phyloP scores from a whole-genome alignment of 2,113 vertebrate genomes.

The Saguinus imperator region DNA sequence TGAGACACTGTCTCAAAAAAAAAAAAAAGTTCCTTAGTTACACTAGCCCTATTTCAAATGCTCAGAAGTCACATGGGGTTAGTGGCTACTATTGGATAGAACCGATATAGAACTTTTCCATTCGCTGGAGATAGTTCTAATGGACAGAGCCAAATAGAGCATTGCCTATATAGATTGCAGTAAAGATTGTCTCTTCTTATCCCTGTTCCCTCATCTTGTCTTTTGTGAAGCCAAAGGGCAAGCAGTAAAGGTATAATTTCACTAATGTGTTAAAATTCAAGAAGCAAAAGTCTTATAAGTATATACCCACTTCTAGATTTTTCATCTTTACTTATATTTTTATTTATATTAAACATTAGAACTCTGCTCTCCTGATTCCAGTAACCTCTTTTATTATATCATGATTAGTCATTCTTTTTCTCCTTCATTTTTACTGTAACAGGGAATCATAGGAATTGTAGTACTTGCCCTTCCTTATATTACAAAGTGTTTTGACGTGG shows the following conservation, averaged over 20 bases:
- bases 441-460: background rate
- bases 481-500: background rate
- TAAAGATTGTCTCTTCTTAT: background rate
- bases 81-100: background rate
- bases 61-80: background rate
- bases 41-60: background rate
- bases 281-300: background rate
- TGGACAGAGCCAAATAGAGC: background rate
- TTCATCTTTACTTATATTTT: background rate
- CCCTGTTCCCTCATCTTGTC: background rate
- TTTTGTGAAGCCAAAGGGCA: background rate
- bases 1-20: no score
- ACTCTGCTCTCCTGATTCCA: background rate
- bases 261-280: conserved; percentile 34
- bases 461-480: background rate
- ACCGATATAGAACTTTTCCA: background rate
- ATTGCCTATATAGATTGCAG: background rate
- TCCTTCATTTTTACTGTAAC: background rate
- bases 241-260: background rate
- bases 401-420: background rate
- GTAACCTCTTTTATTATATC: background rate
- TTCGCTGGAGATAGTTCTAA: background rate
- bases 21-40: background rate
- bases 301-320: background rate
- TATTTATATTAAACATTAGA: background rate